Evolutionary conservation across 2,797 vertebrate species (phyloP).

Genomic region (Neosilurus mollespiculum): DNA sequence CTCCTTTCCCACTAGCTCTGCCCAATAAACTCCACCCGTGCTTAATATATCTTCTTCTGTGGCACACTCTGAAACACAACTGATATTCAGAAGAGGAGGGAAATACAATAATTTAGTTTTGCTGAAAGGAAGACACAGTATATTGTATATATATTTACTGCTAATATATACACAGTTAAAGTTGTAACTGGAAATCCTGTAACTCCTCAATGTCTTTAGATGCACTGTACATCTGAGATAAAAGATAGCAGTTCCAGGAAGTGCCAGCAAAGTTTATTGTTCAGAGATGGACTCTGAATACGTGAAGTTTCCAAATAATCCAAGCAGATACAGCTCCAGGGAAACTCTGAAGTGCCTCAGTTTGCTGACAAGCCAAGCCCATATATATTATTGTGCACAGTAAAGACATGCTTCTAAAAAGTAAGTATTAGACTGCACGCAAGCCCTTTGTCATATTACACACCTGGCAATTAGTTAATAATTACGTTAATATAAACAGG

Average conservation of each 20-base stretch:
- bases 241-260: slow-evolving; percentile 18
- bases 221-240: neutral
- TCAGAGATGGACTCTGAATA: slow-evolving; percentile 13
- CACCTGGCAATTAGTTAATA: slow-evolving; percentile 19
- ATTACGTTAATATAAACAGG: slow-evolving; percentile 11
- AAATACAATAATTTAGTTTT: neutral
- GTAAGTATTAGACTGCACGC: neutral
- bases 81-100: neutral
- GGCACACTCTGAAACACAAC: neutral
- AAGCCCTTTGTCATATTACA: neutral
- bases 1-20: slow-evolving; percentile 19
- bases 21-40: slow-evolving; percentile 35
- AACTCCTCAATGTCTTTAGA: neutral
- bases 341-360: neutral
- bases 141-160: too few relatives aligned
- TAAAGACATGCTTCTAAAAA: neutral
- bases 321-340: slow-evolving; percentile 5
- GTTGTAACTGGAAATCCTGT: slow-evolving; percentile 25
- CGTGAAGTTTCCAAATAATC: slow-evolving; percentile 8
- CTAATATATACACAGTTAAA: slow-evolving; percentile 42
- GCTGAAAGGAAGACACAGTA: neutral
- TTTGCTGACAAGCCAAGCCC: slow-evolving; percentile 7
- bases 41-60: slow-evolving; percentile 26
- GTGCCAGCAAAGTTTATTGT: slow-evolving; percentile 23
- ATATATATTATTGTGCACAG: slow-evolving; percentile 15